Evolutionary conservation across 2,113 vertebrate genomes (phyloP), one percentile per base, ranked within the genome.

Genomic region (Columba janthina): DNA sequence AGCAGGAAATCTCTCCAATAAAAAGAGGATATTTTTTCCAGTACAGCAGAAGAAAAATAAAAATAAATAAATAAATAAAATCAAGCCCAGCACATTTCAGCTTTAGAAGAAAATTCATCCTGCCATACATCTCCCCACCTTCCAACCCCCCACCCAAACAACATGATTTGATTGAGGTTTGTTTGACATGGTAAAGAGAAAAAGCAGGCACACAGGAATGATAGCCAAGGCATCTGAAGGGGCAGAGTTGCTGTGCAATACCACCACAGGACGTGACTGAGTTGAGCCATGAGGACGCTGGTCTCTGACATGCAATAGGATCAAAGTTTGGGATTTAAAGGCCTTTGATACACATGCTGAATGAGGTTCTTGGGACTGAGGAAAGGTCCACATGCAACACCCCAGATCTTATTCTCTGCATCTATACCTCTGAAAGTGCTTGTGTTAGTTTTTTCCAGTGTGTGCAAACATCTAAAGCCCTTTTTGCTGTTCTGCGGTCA

Each of bases 1-100:
- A 97, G 93, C 82, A 96, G 88, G 76, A 97, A 97, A 92, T 94
- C 64, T 97, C 90, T 93, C 87, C 94, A 96, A 96, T 94, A 92
- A 94, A 97, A 93, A 95, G 54, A 92, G 57, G 67, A 61, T 85
- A 60, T 89, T 96, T 93, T 57, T 94, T 92, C 72, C 88, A 97
- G 79, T 40, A 70, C 29, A 62, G 65, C n/a, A 88, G 48, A 56
- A 40, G 12, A 16, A 34, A 53, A 83, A 87, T 80, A 83, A 89
- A 95, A 72, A 34, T 32, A 5, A 28, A 6, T 80, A 64, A 67
- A 91, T 19, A 18, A 19, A 46, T 86, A 95, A 87, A 91, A 65
- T 66, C 44, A 28, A 44, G 51, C 21, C n/a, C 36, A 85, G 82
- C 54, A 92, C 92, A 60, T 65, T 94, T 93, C 57, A 94, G 29